These are phyloP conservation scores for Gouania willdenowi DNA, from an alignment of 2,797 vertebrate genomes.

Conservation along the genomic window DNA sequence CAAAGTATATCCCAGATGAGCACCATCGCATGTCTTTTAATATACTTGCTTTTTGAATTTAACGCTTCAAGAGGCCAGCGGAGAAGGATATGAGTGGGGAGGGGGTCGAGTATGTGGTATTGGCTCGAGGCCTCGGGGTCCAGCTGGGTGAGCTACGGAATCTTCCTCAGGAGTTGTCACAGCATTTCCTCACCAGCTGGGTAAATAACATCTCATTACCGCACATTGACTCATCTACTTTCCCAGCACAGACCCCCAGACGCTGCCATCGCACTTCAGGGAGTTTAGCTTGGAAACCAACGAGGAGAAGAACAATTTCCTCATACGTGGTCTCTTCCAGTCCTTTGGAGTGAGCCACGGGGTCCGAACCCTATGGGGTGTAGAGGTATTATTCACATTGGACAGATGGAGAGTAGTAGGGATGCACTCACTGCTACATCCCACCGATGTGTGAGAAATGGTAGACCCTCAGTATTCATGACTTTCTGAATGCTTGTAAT, in stretches of 20 bases:
- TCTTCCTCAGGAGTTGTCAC: conserved; percentile 43
- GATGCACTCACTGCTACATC: conserved; percentile 24
- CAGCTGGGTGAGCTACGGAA: conserved; percentile 53
- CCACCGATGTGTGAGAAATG: conserved; percentile 29
- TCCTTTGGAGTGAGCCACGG: conserved; percentile 33
- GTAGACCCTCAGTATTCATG: conserved; percentile 66
- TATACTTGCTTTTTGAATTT: conserved; percentile 32
- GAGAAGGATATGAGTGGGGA: conserved; percentile 3
- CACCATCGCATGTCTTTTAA: conserved; percentile 14
- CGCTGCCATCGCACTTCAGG: conserved; percentile 54
- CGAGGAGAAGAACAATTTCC: conserved; percentile 52
- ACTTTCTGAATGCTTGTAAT: conserved; percentile 67
- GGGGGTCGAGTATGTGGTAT: conserved; percentile 14
- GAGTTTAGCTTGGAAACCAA: conserved; percentile 54
- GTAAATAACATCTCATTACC: conserved; percentile 68
- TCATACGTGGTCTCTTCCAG: conserved; percentile 35
- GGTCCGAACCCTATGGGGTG: conserved; percentile 36
- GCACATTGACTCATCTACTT: conserved; percentile 65
- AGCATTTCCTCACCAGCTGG: conserved; percentile 62
- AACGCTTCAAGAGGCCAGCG: conserved; percentile 27
- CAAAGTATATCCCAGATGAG: conserved; percentile 26
- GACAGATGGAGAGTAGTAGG: conserved; percentile 18
- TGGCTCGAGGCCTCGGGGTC: conserved; percentile 37
- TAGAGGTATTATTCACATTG: conserved; percentile 35
- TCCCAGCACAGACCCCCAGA: conserved; percentile 56